A percentile compares a stretch with the other conserved stretches of the same genome.
These are phyloP conservation scores for Intellagama lesueurii DNA, from an alignment of 2,797 vertebrate genomes.

Conservation along the genomic window DNA sequence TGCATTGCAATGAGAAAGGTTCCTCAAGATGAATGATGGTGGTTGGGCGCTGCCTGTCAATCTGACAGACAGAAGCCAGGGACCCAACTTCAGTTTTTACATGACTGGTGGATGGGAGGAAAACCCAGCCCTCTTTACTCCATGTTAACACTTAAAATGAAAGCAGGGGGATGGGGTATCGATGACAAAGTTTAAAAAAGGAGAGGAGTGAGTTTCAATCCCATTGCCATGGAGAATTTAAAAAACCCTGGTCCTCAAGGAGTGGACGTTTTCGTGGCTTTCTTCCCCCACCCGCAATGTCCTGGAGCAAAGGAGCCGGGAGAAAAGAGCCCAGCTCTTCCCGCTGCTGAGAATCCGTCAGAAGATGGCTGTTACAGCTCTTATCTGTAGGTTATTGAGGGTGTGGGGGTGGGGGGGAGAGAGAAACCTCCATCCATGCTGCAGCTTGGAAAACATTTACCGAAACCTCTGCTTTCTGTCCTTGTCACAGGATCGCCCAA, in stretches of 20 bases:
- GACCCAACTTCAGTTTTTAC: slow-evolving; percentile 26
- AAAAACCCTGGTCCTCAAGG: background rate
- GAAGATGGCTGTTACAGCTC: background rate
- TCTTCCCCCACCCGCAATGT: too few relatives aligned
- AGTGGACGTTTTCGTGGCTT: too few relatives aligned
- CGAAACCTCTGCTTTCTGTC: background rate
- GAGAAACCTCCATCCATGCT: too few relatives aligned
- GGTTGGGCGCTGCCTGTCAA: slow-evolving; percentile 47
- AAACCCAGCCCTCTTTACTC: slow-evolving; percentile 19
- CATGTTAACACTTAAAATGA: slow-evolving; percentile 19
- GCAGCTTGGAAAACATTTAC: background rate
- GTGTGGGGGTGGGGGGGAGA: background rate
- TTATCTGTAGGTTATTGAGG: background rate
- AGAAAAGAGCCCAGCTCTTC: too few relatives aligned
- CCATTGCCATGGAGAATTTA: slow-evolving; percentile 25
- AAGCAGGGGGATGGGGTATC: slow-evolving; percentile 21
- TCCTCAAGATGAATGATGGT: slow-evolving; percentile 32
- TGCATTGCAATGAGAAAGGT: slow-evolving; percentile 46
- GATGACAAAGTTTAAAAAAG: background rate
- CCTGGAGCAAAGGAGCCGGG: too few relatives aligned
- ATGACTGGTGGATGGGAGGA: slow-evolving; percentile 21
- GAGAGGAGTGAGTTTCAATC: background rate
- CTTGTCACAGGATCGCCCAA: background rate
- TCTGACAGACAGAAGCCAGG: slow-evolving; percentile 50
- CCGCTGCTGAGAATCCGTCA: too few relatives aligned